Base-by-base conservation (phyloP, 2,113 vertebrate species). In the Vanacampus margaritifer region DNA sequence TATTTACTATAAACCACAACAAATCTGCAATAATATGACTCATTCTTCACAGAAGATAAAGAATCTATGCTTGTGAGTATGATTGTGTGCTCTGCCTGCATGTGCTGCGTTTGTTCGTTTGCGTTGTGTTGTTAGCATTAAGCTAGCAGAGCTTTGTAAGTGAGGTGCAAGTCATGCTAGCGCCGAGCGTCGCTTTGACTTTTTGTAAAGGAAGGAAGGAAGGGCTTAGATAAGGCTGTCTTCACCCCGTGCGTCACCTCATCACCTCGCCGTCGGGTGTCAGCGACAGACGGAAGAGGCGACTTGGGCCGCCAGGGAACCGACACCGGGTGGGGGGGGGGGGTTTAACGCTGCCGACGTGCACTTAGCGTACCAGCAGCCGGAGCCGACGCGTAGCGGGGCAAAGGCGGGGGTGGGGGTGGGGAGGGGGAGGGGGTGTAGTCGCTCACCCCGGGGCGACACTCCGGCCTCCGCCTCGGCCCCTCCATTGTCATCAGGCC, bases 221-320 rank as follows among this genome's bases (percentile, higher is more conserved):
- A 57, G 28, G 57, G 63, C 60, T 64, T 8, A 76, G 73, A 84
- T 73, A 73, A 79, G 58, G 17, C 72, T 75, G 67, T 88, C 81
- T 60, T 83, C 80, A 83, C 76, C 81, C 74, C 71, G 80, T 78
- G 84, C 59, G 67, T 80, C 78, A 87, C 82, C 88, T 90, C 89
- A 88, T 92, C 91, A 90, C 88, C 87, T 88, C 75, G 75, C 74
- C 73, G 82, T 78, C 78, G 75, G 74, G 75, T 88, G 89, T 91
- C 85, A 88, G 73, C 74, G 78, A 78, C 67, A 68, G 13, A 81
- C 88, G 87, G 83, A 89, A 85, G 84, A 78, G 64, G 58, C 24
- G 71, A 59, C 78, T 66, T 46, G 71, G 77, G 73, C 65, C 39
- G 79, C 73, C 71, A 75, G 81, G 83, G 80, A 79, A 83, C 78